Evolutionary conservation across 2,113 vertebrate genomes (phyloP).

Genomic region (Macaca fascicularis): DNA sequence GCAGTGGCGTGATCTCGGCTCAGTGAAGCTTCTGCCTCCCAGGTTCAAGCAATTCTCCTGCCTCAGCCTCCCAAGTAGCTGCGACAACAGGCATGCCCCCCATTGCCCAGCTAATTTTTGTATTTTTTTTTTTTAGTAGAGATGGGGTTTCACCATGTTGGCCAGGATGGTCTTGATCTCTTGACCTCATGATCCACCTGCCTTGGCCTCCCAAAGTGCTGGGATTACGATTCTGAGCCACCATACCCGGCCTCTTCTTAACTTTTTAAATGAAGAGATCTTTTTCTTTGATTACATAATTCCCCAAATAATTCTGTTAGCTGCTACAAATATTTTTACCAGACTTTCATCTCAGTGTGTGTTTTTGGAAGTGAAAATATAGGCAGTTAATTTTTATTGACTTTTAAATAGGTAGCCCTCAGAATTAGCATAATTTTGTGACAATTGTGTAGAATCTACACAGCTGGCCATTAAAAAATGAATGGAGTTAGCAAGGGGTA

Average conservation of each 20-base stretch:
- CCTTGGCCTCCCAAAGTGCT: no score
- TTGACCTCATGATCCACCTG: no score
- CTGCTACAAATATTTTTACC: conserved; percentile 36
- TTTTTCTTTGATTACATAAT: conserved; percentile 46
- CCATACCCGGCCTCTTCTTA: background rate
- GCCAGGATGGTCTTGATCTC: no score
- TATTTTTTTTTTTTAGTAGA: no score
- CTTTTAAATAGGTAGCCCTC: conserved; percentile 2
- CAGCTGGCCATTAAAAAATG: conserved; percentile 27
- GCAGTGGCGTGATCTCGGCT: no score
- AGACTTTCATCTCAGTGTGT: conserved; percentile 35
- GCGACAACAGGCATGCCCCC: no score
- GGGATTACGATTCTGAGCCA: no score
- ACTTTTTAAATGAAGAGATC: background rate
- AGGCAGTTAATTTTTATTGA: conserved; percentile 23
- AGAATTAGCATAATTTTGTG: conserved; percentile 39
- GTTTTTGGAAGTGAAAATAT: conserved; percentile 48
- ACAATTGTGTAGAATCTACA: conserved; percentile 17
- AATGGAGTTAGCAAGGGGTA: background rate
- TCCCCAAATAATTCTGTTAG: background rate
- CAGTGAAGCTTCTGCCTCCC: no score
- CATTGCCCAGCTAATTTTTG: no score
- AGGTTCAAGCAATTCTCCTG: no score
- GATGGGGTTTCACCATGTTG: no score
- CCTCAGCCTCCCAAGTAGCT: no score